Evolutionary conservation across 2,113 vertebrate species (phyloP), one percentile per base, ranked within the genome.

Genomic region (Pteropus alecto): DNA sequence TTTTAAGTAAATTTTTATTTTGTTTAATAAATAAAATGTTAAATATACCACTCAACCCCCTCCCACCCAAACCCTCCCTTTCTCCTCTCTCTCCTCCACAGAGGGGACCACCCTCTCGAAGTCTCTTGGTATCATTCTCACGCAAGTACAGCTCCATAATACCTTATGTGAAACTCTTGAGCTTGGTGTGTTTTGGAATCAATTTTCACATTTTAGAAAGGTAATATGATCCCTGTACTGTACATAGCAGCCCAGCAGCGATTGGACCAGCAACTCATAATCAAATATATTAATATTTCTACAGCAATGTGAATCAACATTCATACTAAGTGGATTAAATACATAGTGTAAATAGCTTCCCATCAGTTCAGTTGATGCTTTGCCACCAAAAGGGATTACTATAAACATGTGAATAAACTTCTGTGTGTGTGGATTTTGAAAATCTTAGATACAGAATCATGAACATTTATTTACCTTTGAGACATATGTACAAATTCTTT

Each of bases 231-330:
- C 46, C 14, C 28, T 82, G 21, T 43, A 28, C 48, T 46, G 26
- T 51, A 68, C 33, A 4, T 14, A 58, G 51, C 41, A 77, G n/a
- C 76, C 51, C 60, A 51, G 33, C 12, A 74, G 43, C 56, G 85
- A 74, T 48, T 46, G 56, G 73, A 13, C 51, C 41, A 83, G 68
- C 54, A 41, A 9, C n/a, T 86, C 58, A 60, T 77, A 95, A 81
- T 85, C 84, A 74, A 67, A 81, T 77, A 38, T 60, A 28, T 92
- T 90, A 81, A 6, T 84, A 89, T 97, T 95, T 96, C 81, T 54
- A 1, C 10, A 79, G 81, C 88, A 90, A 43, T 41, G 48, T 46
- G 68, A 90, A 58, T 85, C 81, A 86, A 33, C 81, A 85, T 41
- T 71, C 82, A 65, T 15, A 67, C 24, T 68, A 68, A 85, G 33